phyloP scores from a whole-genome alignment of 2,113 vertebrate species.

The Mugil cephalus region DNA sequence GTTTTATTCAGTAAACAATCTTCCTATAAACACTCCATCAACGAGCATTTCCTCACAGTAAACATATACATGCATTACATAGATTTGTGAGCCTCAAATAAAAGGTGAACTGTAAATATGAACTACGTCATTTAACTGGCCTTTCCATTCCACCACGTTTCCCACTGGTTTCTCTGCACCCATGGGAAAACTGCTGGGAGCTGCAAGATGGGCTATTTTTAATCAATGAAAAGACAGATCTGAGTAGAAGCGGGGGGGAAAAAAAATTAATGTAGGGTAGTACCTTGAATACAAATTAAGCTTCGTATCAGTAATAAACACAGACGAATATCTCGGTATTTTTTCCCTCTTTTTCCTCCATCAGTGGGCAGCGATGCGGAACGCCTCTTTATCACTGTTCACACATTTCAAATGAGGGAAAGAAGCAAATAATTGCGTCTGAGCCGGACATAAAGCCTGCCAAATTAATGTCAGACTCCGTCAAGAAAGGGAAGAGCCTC shows the following conservation, averaged over 20 bases:
- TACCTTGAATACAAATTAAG: slow-evolving; percentile 56
- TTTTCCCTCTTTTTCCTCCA: not conserved
- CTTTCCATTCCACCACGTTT: slow-evolving; percentile 21
- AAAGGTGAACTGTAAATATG: too few relatives aligned
- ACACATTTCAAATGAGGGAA: slow-evolving; percentile 54
- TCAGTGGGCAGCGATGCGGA: slow-evolving; percentile 20
- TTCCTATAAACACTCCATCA: not conserved
- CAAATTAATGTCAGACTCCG: slow-evolving; percentile 49
- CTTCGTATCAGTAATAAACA: slow-evolving; percentile 7
- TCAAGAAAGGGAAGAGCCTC: slow-evolving; percentile 37
- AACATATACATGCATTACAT: not conserved
- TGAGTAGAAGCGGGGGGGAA: slow-evolving; percentile 13
- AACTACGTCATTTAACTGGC: slow-evolving; percentile 13
- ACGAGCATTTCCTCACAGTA: slow-evolving; percentile 16
- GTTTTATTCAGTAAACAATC: slow-evolving; percentile 30
- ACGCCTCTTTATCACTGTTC: slow-evolving; percentile 56
- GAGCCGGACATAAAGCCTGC: slow-evolving; percentile 34
- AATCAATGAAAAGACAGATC: slow-evolving; percentile 60
- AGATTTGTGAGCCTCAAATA: too few relatives aligned
- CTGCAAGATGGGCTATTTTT: slow-evolving; percentile 64
- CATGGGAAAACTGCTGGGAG: slow-evolving; percentile 39
- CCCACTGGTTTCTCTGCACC: slow-evolving; percentile 37
- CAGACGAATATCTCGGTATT: slow-evolving; percentile 12
- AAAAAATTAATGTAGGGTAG: slow-evolving; percentile 38
- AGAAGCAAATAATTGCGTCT: slow-evolving; percentile 45